Conservation (phyloP, 2,113 vertebrate species). For the Gymnobelideus leadbeateri region DNA sequence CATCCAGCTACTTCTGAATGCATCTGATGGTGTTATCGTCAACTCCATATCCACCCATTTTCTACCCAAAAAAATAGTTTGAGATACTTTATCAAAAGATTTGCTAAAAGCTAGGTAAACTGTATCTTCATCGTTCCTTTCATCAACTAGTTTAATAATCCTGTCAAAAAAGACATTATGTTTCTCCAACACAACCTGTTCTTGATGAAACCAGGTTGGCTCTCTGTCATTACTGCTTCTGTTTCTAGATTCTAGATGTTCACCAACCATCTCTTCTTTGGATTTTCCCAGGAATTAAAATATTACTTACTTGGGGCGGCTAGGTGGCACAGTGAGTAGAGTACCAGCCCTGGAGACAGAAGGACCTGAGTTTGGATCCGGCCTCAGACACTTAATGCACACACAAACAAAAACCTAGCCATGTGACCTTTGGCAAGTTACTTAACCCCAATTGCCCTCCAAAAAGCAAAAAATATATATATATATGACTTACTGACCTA, state of each 20-base stretch:
- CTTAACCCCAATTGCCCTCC: too few relatives aligned
- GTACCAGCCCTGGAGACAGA: too few relatives aligned
- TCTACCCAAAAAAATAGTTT: background rate
- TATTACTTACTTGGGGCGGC: background rate
- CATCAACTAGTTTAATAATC: background rate
- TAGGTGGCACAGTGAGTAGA: too few relatives aligned
- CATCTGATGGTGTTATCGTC: background rate
- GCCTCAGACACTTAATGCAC: too few relatives aligned
- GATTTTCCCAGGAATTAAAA: too few relatives aligned
- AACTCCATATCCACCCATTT: background rate
- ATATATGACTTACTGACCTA: background rate
- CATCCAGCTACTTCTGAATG: background rate
- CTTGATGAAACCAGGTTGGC: background rate
- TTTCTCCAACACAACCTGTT: background rate
- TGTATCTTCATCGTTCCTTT: background rate
- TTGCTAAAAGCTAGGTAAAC: too few relatives aligned
- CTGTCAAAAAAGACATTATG: background rate
- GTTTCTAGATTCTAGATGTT: background rate
- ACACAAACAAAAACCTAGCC: too few relatives aligned
- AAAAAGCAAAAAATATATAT: too few relatives aligned
- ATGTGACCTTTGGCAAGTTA: too few relatives aligned
- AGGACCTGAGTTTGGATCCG: too few relatives aligned
- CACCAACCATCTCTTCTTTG: background rate
- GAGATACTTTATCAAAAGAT: background rate
- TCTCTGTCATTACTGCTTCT: background rate